A percentile compares a stretch with the other conserved stretches of the same genome.
Evolutionary conservation across 2,797 vertebrate species (phyloP).

Genomic region (Cirrhinus mrigala): DNA sequence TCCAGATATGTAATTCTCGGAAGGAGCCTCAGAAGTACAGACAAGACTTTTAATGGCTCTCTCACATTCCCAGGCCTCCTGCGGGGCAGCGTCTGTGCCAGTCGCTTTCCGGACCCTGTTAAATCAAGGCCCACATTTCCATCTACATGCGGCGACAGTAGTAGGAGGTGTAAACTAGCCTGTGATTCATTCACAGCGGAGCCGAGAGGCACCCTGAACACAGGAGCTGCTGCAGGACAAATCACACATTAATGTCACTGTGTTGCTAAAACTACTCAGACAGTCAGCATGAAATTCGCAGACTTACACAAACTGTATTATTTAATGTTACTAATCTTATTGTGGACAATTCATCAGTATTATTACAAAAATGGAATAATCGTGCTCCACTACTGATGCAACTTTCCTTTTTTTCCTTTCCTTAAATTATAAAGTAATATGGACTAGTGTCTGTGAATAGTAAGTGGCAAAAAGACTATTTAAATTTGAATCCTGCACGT

Average conservation of each 20-base stretch:
- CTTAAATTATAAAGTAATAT: too few species aligned
- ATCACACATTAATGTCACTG: background rate
- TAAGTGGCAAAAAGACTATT: too few species aligned
- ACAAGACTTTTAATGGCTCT: background rate
- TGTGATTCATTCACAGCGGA: slow-evolving; percentile 32
- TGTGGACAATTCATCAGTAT: background rate
- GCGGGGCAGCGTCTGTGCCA: slow-evolving; percentile 23
- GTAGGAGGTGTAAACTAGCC: slow-evolving; percentile 41
- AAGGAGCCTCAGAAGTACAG: background rate
- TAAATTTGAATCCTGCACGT: too few species aligned
- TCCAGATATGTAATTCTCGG: background rate
- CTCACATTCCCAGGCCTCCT: background rate
- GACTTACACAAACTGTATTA: background rate
- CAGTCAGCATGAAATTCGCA: background rate
- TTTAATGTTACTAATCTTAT: background rate
- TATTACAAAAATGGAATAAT: background rate
- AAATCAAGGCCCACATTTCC: slow-evolving; percentile 35
- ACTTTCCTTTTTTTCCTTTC: too few species aligned
- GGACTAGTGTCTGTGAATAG: too few species aligned
- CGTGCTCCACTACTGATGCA: too few species aligned
- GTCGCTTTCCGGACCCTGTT: slow-evolving; percentile 15
- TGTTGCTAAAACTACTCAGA: background rate
- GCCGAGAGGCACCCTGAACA: slow-evolving; percentile 1
- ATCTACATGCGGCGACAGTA: slow-evolving; percentile 16
- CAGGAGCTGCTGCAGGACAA: background rate